Percentiles rank a stretch among this genome's conserved stretches.
phyloP scores from a whole-genome alignment of 2,888 invertebrate genomes.

The Suillia variegata region DNA sequence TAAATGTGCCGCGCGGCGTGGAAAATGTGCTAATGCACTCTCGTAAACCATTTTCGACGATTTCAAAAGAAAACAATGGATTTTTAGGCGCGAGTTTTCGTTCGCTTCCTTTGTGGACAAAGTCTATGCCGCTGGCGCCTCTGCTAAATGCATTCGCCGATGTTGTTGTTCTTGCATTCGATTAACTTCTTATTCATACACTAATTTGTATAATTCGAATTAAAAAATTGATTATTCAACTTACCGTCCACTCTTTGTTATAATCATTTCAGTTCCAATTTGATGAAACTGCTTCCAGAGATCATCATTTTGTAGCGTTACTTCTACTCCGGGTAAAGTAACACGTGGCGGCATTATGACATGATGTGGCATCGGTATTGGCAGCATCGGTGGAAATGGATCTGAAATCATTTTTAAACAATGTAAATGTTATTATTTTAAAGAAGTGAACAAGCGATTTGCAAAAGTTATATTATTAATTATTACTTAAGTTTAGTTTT shows the following conservation, averaged over 20 bases:
- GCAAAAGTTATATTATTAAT: no score
- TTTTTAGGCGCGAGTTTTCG: constrained; percentile 30
- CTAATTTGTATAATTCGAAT: no score
- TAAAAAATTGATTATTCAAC: constrained; percentile 37
- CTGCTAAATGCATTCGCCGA: background rate
- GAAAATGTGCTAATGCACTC: constrained; percentile 31
- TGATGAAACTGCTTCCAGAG: constrained; percentile 75
- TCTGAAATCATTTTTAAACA: constrained; percentile 36
- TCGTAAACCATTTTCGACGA: constrained; percentile 7
- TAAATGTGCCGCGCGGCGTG: no score
- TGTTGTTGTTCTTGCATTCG: background rate
- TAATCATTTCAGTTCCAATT: constrained; percentile 79
- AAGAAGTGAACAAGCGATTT: no score
- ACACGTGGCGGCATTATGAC: constrained; percentile 54
- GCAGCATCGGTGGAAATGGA: constrained; percentile 56
- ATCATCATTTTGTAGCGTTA: constrained; percentile 69
- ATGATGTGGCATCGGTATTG: constrained; percentile 54
- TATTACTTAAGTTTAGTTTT: no score
- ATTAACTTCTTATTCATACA: no score
- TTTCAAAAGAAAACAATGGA: constrained; percentile 28
- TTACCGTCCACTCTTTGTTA: constrained; percentile 79
- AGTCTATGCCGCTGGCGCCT: background rate
- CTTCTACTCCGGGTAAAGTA: constrained; percentile 59
- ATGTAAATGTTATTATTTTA: no score
- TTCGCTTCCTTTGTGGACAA: constrained; percentile 4